Base-by-base conservation (phyloP, 2,888 invertebrate genomes). In the Aleiodes leptofemur region DNA sequence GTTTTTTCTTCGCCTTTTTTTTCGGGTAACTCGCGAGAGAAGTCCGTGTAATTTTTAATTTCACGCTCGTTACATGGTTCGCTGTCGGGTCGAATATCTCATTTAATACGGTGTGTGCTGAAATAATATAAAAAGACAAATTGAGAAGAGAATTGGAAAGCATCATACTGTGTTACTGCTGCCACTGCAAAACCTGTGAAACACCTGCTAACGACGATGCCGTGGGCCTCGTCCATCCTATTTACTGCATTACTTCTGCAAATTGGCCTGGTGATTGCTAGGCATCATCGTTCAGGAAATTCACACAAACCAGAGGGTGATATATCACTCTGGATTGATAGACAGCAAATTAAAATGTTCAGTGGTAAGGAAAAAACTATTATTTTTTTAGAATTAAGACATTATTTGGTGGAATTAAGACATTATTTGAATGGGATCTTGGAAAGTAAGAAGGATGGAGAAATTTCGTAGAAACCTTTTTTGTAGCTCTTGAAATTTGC, bases 321-420 rank as follows among this genome's bases (percentile, higher is more conserved):
- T 89, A 92, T 96, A 79, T 95, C 95, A 72, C 90, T 97, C 77
- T 97, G 97, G 97, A 97, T 97, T 85, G 96, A 96, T 89, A 95
- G 96, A 87, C 94, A 96, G 83, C 97, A 97, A 92, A 95, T 97
- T 72, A 95, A 96, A 91, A 95, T 96, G 93, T 95, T 97, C 85
- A 96, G 96, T 90, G 97, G 97, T 96, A 88, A 92, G 91, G 91
- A 89, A 4, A 34, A 23, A 23, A 23, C 2, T 1, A 23, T 23
- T 23, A 23, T 23, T n/a, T n/a, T n/a, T n/a, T n/a, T n/a, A n/a
- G 14, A 55, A 23, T 23, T 23, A 23, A 23, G 23, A 23, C 23
- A 23, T 23, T 23, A 23, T 23, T 23, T 23, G 2, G n/a, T n/a
- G n/a, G 14, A 55, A 23, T 23, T 23, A 23, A 23, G 23, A 23